Base-by-base conservation (phyloP, 2,113 vertebrate species). In the Pavo muticus region DNA sequence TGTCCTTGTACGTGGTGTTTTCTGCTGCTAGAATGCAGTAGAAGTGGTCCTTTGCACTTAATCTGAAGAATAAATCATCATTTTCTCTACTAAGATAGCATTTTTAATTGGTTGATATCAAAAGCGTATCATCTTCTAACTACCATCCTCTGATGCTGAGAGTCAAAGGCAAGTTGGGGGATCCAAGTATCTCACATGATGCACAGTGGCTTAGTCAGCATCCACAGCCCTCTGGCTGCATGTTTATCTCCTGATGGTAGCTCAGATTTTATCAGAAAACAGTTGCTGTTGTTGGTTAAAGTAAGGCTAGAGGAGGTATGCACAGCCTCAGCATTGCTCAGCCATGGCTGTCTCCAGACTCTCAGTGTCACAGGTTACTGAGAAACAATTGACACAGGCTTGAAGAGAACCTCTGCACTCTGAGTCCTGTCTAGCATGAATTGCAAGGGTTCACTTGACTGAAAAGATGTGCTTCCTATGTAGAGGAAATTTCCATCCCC, bases 201-300 rank as follows among this genome's bases (percentile, higher is more conserved):
- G 2, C 2, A 0, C 14, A 50, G 42, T 7, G 7, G 4, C 4
- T 1, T 0, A 1, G 14, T 35, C 15, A 45, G 45, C 37, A 11
- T 65, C 52, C 0, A 0, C 39, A 67, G 27, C 19, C 23, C 20
- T 63, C 30, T 0, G 0, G 30, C 30, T 67, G 27, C 21, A 6
- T 48, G 19, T 32, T 42, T 70, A 27, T 39, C 40, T 19, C 72
- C 39, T 0, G 0, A 6, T 16, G 60, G 32, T 47, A 73, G 30
- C n/a, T 23, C 29, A 63, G 10, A 24, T 82, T 83, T 70, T 70
- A 10, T 23, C 20, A 57, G 30, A 30, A 23, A 35, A 7, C 15
- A n/a, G 5, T 13, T 37, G 14, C 47, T 72, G 37, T 24, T 11
- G 8, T 7, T 84, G 75, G 21, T 44, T 68, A 30, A n/a, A 32